Percentiles rank a stretch among this genome's conserved stretches.
Evolutionary conservation across 2,888 invertebrate genomes (phyloP).

Genomic region (Myopa testacea): DNA sequence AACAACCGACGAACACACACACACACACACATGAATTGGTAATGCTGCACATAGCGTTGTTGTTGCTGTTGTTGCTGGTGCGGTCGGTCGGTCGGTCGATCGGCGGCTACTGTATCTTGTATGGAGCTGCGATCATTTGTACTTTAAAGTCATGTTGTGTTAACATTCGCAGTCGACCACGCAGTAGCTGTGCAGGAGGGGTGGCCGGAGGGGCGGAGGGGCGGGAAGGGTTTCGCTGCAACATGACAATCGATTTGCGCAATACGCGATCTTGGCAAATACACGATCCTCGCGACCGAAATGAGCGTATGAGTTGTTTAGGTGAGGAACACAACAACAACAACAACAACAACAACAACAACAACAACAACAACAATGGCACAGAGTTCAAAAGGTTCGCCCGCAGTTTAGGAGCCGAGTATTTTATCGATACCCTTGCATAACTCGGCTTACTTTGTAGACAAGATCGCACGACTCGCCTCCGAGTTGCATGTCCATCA

Average conservation of each 20-base stretch:
- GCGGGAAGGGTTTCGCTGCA: neutral
- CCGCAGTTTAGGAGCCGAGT: constrained; percentile 5
- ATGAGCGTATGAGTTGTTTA: neutral
- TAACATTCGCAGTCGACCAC: constrained; percentile 2
- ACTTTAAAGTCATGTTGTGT: constrained; percentile 19
- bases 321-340: neutral
- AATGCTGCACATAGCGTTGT: neutral
- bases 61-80: neutral
- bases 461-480: neutral
- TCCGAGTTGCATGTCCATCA: neutral
- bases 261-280: constrained; percentile 33
- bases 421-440: constrained; percentile 5
- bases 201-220: neutral
- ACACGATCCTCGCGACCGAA: constrained; percentile 1
- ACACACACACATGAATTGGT: neutral
- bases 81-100: neutral
- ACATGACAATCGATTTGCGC: constrained; percentile 38
- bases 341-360: neutral
- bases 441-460: neutral
- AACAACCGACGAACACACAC: constrained; percentile 31
- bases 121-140: constrained; percentile 36
- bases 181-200: neutral
- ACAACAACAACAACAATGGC: neutral
- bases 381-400: constrained; percentile 28
- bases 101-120: constrained; percentile 31